These are phyloP conservation scores for Metallyticus violacea DNA, from an alignment of 2,888 invertebrate species.

Conservation along the genomic window DNA sequence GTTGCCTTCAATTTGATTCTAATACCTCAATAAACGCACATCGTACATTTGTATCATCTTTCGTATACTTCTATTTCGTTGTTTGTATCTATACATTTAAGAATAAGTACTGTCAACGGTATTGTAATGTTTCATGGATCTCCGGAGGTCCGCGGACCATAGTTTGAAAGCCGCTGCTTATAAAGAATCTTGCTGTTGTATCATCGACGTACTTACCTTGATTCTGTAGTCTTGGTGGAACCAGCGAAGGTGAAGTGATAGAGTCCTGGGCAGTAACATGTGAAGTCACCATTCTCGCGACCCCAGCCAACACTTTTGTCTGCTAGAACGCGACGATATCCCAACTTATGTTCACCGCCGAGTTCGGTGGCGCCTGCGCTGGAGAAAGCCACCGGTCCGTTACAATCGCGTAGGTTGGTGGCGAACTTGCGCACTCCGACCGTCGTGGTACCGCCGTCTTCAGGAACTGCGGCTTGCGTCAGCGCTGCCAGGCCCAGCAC, in stretches of 20 bases:
- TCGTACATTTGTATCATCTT: too few relatives aligned
- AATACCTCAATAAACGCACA: too few relatives aligned
- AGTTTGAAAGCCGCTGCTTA: too few relatives aligned
- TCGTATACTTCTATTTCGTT: too few relatives aligned
- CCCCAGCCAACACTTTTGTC: constrained; percentile 50
- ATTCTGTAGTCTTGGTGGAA: constrained; percentile 41
- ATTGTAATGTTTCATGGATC: background rate
- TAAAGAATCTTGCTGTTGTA: too few relatives aligned
- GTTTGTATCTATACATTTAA: too few relatives aligned
- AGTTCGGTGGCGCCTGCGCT: constrained; percentile 37
- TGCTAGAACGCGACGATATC: constrained; percentile 41
- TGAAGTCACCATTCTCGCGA: constrained; percentile 48
- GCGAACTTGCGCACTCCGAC: constrained; percentile 47
- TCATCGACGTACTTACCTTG: constrained; percentile 31
- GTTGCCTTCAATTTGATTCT: too few relatives aligned
- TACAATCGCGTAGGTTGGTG: constrained; percentile 46
- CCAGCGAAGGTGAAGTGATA: constrained; percentile 50
- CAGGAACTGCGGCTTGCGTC: constrained; percentile 41
- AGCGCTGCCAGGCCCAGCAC: constrained; percentile 36
- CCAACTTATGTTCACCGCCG: constrained; percentile 32
- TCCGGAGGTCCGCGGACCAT: background rate
- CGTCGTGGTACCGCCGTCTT: constrained; percentile 41
- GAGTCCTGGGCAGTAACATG: constrained; percentile 49
- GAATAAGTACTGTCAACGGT: background rate
- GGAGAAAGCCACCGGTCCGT: constrained; percentile 47